Evolutionary conservation across 2,888 invertebrate genomes (phyloP).

Genomic region (Drosophila glabriapex): DNA sequence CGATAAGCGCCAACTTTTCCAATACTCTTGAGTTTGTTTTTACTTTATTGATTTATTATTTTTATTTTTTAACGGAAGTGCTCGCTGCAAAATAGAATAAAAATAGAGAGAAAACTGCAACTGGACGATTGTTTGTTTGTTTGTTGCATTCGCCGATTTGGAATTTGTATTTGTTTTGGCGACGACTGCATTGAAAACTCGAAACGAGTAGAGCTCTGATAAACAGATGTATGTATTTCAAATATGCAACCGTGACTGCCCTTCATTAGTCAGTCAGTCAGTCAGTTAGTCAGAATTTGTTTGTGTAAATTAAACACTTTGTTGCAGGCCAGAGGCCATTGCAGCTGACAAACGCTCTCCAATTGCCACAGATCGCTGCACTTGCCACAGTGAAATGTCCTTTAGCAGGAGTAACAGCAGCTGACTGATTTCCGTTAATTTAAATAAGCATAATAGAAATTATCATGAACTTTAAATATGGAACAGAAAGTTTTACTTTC

Average conservation of each 20-base stretch:
- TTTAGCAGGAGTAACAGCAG: not conserved
- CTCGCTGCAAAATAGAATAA: constrained; percentile 10
- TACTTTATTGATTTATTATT: not conserved
- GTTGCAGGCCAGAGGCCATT: constrained; percentile 6
- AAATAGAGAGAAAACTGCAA: constrained; percentile 26
- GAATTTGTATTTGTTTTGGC: constrained; percentile 36
- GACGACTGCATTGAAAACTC: constrained; percentile 7
- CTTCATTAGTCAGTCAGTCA: constrained; percentile 51
- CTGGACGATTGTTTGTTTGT: constrained; percentile 17
- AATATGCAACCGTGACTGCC: constrained; percentile 8
- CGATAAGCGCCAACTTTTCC: constrained; percentile 49
- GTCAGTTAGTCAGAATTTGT: constrained; percentile 2
- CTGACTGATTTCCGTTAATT: not conserved
- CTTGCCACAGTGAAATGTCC: not conserved
- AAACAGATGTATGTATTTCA: constrained; percentile 34
- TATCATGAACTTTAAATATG: not conserved
- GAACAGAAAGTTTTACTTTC: not conserved
- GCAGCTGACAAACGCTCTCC: constrained; percentile 10
- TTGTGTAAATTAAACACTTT: constrained; percentile 10
- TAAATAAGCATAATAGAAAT: not conserved
- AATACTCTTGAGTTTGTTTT: constrained; percentile 1
- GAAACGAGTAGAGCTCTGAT: not conserved
- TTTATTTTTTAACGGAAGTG: constrained; percentile 56
- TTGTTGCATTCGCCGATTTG: constrained; percentile 21
- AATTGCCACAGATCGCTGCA: constrained; percentile 20